Base-by-base conservation (phyloP, 2,797 vertebrate genomes). In the Aldrovandia affinis region DNA sequence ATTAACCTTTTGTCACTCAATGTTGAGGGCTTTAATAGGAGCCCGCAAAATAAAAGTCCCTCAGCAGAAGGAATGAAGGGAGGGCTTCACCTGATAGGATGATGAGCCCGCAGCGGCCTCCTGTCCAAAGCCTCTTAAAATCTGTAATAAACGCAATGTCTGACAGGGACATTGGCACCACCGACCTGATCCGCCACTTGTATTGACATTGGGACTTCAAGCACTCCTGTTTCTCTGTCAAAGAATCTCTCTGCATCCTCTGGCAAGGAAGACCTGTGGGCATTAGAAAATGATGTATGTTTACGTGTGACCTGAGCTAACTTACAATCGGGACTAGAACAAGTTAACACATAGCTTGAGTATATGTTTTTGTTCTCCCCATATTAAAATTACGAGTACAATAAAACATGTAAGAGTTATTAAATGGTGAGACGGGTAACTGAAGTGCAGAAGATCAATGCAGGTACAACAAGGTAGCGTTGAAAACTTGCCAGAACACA, bases 101-200 rank as follows among this genome's bases (percentile, higher is more conserved):
- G 20, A 75, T 25, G 42, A 52, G 44, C 55, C 28, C 15, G 22
- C 50, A 83, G 55, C 57, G 47, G 39, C 7, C 57, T 33, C 47
- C 50, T 12, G 3, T 25, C 63, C 63, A 28, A 20, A 79, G 54
- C 10, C 50, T 54, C 47, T 30, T 33, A 52, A 79, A 18, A 79
- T 30, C 39, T 77, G 47, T 28, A 73, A 36, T 15, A 83, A 25
- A 5, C 22, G 22, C 44, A 25, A 50, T 47, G 42, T 9, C 22
- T 44, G 14, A 50, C 28, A 36, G 28, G 39, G 14, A 18, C 50
- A 77, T 33, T 36, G 82, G 57, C 47, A 50, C 2, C 36, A 89
- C 95, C 89, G 84, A 99, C 98, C 96, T 98, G 97, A 88, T 96
- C 95, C 54, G 94, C 86, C 39, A 98, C 92, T 79, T 93, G 90